Conservation (phyloP, 2,797 vertebrate species). For the Gobio occitaniae region DNA sequence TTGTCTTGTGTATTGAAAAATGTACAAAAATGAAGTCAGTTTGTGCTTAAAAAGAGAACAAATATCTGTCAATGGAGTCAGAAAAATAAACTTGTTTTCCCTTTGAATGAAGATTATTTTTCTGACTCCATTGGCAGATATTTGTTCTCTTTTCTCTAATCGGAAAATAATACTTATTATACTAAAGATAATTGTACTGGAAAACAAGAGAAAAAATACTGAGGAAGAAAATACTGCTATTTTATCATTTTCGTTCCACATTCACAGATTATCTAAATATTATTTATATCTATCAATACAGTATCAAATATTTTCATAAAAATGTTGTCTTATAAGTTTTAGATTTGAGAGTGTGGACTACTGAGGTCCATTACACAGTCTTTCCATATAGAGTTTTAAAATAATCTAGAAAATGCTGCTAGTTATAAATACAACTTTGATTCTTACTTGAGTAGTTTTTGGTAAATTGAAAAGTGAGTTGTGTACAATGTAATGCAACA, state of each 20-base stretch:
- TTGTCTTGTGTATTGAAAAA: not conserved
- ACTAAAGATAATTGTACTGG: not conserved
- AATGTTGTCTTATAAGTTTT: not conserved
- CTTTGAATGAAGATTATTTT: not conserved
- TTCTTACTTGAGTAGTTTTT: constrained; percentile 66
- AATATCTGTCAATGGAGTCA: not conserved
- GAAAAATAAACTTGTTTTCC: not conserved
- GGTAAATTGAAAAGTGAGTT: not conserved
- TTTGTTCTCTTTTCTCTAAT: not conserved
- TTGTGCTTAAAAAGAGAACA: not conserved
- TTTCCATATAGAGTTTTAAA: constrained; percentile 49
- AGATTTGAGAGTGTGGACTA: constrained; percentile 67
- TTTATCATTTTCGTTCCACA: constrained; percentile 45
- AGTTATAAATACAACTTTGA: constrained; percentile 80
- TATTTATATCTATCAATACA: constrained; percentile 21
- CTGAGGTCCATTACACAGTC: constrained; percentile 32
- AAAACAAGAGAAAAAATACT: not conserved
- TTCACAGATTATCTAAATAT: constrained; percentile 15
- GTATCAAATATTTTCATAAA: constrained; percentile 29
- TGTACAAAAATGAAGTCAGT: not conserved
- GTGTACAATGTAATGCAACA: constrained; percentile 6
- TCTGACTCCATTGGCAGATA: not conserved
- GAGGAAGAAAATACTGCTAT: not conserved
- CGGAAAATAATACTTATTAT: not conserved
- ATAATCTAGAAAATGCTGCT: constrained; percentile 85